Base-by-base conservation (phyloP, 2,888 invertebrate species). In the Xestoiulus laeticollis region DNA sequence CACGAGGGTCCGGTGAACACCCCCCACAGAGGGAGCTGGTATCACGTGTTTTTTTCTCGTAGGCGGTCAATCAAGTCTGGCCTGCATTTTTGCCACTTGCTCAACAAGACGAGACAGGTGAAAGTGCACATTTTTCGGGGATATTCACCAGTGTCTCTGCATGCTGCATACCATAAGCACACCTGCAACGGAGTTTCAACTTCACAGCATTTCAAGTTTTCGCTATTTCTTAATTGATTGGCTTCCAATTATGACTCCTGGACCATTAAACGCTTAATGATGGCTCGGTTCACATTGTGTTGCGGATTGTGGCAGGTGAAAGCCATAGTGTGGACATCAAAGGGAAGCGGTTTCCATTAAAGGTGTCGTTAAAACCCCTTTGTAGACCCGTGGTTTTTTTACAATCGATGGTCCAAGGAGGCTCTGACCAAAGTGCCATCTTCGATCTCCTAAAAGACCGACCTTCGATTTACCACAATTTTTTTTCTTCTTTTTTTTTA, bases 31-130 rank as follows among this genome's bases (percentile, higher is more conserved):
- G 78, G 30, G 78, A 32, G 78, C 78, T 32, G 68, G 26, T 5
- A n/a, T 68, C 68, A 68, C 68, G 68, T 68, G 68, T 26, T 26
- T 38, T n/a, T 16, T 78, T 32, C 26, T 78, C 30, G 16, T 26
- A 78, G 26, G 78, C 78, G 78, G 78, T 78, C 78, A 78, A 78
- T 78, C 78, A 32, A 78, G 78, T 78, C 68, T 68, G 68, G 22
- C 68, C 3, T 4, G 30, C 78, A 78, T 78, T 78, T 78, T 78
- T 32, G 78, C 78, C 4, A 32, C 12, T 30, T 78, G 30, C 30
- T 30, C 30, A 26, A 78, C 30, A 78, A 16, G 78, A 78, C 26
- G 30, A 26, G 30, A 32, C 30, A 16, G 78, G 78, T 78, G 78
- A 78, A 78, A 78, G 78, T 78, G 30, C 78, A 32, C 78, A 78